Evolutionary conservation across 2,797 vertebrate genomes (phyloP), one percentile per base, ranked within the genome.

Genomic region (Parauchenoglanis ngamensis): DNA sequence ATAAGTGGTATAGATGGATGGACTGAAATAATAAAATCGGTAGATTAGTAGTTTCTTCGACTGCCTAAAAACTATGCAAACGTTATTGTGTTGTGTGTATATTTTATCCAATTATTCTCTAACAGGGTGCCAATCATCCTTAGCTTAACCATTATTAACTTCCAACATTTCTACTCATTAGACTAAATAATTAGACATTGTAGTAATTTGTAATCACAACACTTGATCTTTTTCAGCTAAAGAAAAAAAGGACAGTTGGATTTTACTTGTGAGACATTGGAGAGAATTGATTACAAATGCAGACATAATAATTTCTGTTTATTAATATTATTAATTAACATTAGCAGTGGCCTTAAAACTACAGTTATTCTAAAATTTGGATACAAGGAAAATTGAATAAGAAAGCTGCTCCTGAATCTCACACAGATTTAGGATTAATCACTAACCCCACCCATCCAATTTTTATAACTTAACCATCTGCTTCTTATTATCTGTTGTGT

Each of bases 401-500:
- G 23, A 46, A 75, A 25, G 7, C 44, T 46, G 40, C 10, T 54
- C 25, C n/a, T 77, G n/a, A 54, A 10, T 54, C 72, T 28, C 73
- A 6, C 10, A 23, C 44, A 76, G 5, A n/a, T 28, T 77, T 17
- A 28, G n/a, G 52, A 54, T 77, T 0, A 56, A 21, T 56, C 75
- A 8, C 7, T 78, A 54, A 76, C 46, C 13, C n/a, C 5, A 6
- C 31, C 28, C 52, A 59, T 11, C 2, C 7, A 40, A 40, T 40
- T 40, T 40, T 57, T n/a, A 3, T 80, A 35, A 23, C 28, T 80
- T 23, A 57, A 77, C 17, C 7, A 7, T 44, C 28, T 15, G 31
- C 46, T 57, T 49, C 65, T 73, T 54, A 31, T 19, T 35, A 49
- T 17, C 23, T 75, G 12, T 90, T 31, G 57, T 82, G 35, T 65